Percentiles rank a stretch among this genome's conserved stretches.
Conservation (phyloP, 2,888 invertebrate genomes). For the Brenthis ino region DNA sequence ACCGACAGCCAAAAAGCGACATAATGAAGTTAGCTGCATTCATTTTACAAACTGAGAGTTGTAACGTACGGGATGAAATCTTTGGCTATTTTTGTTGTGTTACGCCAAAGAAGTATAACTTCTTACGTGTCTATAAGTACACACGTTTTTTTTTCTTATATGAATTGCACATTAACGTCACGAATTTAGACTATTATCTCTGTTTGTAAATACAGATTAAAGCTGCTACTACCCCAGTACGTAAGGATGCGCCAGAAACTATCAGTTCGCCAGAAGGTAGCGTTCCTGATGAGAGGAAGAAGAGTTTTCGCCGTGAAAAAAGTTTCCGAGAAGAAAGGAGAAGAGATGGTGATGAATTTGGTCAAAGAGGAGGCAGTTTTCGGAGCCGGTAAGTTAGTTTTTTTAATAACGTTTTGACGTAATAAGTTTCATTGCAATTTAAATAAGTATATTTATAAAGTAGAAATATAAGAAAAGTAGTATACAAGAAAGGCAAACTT, state of each 20-base stretch:
- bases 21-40: no score
- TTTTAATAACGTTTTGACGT: no score
- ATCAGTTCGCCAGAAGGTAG: conserved; percentile 71
- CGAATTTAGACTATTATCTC: not conserved
- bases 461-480: no score
- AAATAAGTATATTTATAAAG: no score
- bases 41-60: no score
- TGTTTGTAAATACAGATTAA: conserved; percentile 46
- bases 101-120: no score
- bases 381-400: conserved; percentile 56
- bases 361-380: conserved; percentile 67
- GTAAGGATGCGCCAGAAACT: conserved; percentile 67
- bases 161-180: not conserved
- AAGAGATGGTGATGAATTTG: conserved; percentile 62
- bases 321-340: conserved; percentile 71
- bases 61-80: no score
- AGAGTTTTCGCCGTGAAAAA: conserved; percentile 64
- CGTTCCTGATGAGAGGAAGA: conserved; percentile 59
- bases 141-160: not conserved
- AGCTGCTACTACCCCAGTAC: conserved; percentile 58
- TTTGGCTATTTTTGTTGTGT: no score
- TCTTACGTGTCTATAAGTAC: no score
- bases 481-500: no score
- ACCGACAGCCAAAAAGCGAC: no score
- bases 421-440: no score